Conservation (phyloP, 2,797 vertebrate species). For the Meda fulgida region DNA sequence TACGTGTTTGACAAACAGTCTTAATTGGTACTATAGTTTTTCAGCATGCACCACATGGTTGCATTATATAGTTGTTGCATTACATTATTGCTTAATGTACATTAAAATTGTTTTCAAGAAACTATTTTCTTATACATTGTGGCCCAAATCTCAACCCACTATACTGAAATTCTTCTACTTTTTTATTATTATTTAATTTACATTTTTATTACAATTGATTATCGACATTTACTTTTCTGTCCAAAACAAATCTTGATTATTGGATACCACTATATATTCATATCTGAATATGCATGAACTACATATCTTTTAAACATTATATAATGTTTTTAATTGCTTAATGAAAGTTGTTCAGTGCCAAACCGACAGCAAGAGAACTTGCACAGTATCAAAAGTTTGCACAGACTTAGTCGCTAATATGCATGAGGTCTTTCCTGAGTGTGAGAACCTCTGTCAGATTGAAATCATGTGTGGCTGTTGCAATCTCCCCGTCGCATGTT, state of each 20-base stretch:
- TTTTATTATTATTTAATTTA: background rate
- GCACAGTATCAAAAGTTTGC: constrained; percentile 56
- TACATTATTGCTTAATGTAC: background rate
- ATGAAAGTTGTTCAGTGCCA: background rate
- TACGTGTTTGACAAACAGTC: too few relatives aligned
- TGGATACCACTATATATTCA: background rate
- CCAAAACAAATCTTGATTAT: background rate
- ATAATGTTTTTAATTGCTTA: background rate
- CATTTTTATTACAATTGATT: background rate
- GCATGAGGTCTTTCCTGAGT: constrained; percentile 68
- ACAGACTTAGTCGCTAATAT: constrained; percentile 70
- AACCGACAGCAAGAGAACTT: background rate
- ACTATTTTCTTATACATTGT: background rate
- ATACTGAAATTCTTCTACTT: background rate
- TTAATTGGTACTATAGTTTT: too few relatives aligned
- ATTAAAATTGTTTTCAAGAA: too few relatives aligned
- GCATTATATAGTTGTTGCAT: background rate
- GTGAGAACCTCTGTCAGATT: constrained; percentile 72
- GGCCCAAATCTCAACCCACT: background rate
- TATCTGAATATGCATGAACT: background rate
- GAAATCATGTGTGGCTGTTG: constrained; percentile 70
- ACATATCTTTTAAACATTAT: too few relatives aligned
- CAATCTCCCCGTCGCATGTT: constrained; percentile 57
- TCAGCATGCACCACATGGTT: background rate
- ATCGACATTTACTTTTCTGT: background rate